A percentile compares a stretch with the other conserved stretches of the same genome.
These are phyloP conservation scores for Dinomys branickii DNA, from an alignment of 2,113 vertebrate genomes.

Conservation along the genomic window DNA sequence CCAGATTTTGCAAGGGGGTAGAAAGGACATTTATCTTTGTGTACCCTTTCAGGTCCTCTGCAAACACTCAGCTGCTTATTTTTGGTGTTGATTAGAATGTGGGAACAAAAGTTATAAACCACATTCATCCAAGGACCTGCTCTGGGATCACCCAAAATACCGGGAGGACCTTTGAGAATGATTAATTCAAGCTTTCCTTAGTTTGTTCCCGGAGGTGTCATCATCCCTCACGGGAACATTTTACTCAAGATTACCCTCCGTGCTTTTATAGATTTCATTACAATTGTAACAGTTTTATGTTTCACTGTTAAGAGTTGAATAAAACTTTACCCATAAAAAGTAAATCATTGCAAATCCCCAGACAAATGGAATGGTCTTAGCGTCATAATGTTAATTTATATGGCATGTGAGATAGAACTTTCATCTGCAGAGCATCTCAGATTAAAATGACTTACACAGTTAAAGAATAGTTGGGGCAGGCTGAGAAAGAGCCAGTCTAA, in stretches of 20 bases:
- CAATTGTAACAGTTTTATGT: conserved; percentile 75
- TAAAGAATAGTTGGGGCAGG: conserved; percentile 38
- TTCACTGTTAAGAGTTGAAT: conserved; percentile 77
- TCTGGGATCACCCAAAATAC: background rate
- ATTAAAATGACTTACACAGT: conserved; percentile 65
- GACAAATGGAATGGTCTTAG: conserved; percentile 71
- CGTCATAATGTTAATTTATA: conserved; percentile 76
- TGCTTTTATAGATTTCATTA: conserved; percentile 76
- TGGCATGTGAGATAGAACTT: background rate
- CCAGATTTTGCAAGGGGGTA: background rate
- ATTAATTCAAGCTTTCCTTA: conserved; percentile 23
- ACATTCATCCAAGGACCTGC: background rate
- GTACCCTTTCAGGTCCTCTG: background rate
- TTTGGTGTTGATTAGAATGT: background rate
- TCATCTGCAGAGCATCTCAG: conserved; percentile 60
- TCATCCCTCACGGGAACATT: background rate
- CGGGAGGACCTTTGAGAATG: background rate
- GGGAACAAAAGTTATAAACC: background rate
- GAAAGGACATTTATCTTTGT: background rate
- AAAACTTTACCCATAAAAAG: conserved; percentile 79
- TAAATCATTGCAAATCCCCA: conserved; percentile 77
- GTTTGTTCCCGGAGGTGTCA: background rate
- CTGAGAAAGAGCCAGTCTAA: conserved; percentile 39
- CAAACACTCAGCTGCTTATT: conserved; percentile 12
- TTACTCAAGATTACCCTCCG: conserved; percentile 27